Evolutionary conservation across 2,797 vertebrate species (phyloP).

Genomic region (Sorex maritimensis): DNA sequence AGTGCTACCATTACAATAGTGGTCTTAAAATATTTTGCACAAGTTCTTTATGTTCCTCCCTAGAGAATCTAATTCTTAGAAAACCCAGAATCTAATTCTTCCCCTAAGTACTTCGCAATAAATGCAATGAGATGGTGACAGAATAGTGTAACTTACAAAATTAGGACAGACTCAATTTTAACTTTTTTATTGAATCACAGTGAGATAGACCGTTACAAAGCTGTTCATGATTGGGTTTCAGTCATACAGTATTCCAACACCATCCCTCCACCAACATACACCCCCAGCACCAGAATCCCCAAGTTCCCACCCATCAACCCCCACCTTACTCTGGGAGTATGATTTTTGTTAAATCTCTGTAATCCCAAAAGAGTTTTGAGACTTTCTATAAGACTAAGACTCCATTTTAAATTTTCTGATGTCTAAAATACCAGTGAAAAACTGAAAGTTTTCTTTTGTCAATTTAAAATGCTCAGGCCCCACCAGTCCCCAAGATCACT

Average conservation of each 20-base stretch:
- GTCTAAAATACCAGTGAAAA: constrained; percentile 29
- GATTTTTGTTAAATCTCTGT: not conserved
- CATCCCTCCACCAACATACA: no score
- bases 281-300: no score
- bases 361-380: constrained; percentile 50
- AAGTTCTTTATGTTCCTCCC: not conserved
- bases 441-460: not conserved
- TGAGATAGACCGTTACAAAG: no score
- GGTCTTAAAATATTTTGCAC: not conserved
- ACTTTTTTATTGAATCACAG: no score
- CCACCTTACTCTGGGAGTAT: not conserved
- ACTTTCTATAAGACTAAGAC: not conserved
- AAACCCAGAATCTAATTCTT: not conserved
- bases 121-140: not conserved
- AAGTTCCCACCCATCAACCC: no score
- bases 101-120: not conserved
- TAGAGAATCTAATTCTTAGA: not conserved
- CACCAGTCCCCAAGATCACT: not conserved
- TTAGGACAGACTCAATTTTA: not conserved
- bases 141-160: not conserved
- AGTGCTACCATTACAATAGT: no score
- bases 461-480: not conserved
- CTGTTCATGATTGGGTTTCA: no score
- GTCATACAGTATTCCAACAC: no score
- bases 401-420: constrained; percentile 6